phyloP scores from a whole-genome alignment of 1,140 invertebrate species.

The Drosophila truncata region DNA sequence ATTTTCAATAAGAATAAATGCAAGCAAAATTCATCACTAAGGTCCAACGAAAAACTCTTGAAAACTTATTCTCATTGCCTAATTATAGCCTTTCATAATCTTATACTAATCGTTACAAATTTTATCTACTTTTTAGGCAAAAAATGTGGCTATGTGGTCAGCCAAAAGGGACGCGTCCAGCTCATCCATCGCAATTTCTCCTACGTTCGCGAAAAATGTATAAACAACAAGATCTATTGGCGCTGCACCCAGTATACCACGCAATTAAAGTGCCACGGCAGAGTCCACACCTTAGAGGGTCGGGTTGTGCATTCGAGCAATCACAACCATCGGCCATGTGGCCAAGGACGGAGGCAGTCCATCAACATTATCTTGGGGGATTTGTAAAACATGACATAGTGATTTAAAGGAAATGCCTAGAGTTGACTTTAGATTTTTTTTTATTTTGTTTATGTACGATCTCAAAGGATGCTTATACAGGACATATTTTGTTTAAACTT shows the following conservation, averaged over 20 bases:
- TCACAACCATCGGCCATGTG: slow-evolving; percentile 65
- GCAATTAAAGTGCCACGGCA: slow-evolving; percentile 66
- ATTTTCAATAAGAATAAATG: slow-evolving; percentile 54
- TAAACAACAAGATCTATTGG: slow-evolving; percentile 77
- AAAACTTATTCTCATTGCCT: not conserved
- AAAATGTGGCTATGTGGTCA: slow-evolving; percentile 59
- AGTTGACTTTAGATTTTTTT: not conserved
- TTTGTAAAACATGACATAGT: not conserved
- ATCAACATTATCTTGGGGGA: slow-evolving; percentile 2
- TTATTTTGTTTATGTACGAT: not conserved
- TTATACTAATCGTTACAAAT: slow-evolving; percentile 6
- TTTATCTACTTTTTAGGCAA: slow-evolving; percentile 22
- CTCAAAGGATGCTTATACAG: not conserved
- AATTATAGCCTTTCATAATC: not conserved
- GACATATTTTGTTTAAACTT: too few species aligned
- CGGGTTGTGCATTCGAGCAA: slow-evolving; percentile 60
- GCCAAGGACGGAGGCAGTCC: slow-evolving; percentile 27
- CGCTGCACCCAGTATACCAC: slow-evolving; percentile 83
- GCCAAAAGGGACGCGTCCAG: slow-evolving; percentile 78
- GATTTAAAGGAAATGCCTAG: not conserved
- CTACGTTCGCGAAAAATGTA: slow-evolving; percentile 76
- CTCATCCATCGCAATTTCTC: slow-evolving; percentile 60
- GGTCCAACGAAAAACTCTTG: slow-evolving; percentile 11
- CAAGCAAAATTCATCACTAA: slow-evolving; percentile 37
- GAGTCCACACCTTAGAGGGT: slow-evolving; percentile 67